Evolutionary conservation across 2,113 vertebrate genomes (phyloP), one percentile per base, ranked within the genome.

Genomic region (Rhodinocichla rosea): DNA sequence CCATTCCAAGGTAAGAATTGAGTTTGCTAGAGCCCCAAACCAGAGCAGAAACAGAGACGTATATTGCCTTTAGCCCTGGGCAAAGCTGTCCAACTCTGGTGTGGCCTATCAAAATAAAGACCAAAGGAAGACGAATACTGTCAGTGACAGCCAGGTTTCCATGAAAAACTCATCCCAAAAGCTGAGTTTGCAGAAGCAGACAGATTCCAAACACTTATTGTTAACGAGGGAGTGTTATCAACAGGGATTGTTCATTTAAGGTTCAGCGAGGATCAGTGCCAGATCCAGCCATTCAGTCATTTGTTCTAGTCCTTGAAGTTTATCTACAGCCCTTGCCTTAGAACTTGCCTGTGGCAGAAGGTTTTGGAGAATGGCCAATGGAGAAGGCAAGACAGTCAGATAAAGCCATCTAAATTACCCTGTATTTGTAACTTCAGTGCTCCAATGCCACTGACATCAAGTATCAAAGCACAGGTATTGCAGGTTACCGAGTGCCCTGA

Each of bases 41-140:
- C 9, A 6, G 14, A 45, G 14, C 9, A 49, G 11, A 75, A 30
- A 33, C 24, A 55, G 16, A 42, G 0, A 0, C 3, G 2, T 47
- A 7, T 73, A 35, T 52, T 77, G 28, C 8, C 32, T 83, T 76
- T 53, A 56, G 33, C 14, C 15, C 12, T 30, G 15, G 18, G 17
- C 15, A 79, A 88, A 80, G 13, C 7, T 73, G 30, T 60, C 14
- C 1, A 33, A 33, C 7, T 68, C 35, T 64, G 13, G 2, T 85
- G n/a, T 70, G 24, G 7, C 19, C 20, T 83, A 16, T 12, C 10
- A 32, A 75, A 78, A 65, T 57, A 16, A 45, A 73, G 12, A 42
- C 11, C 8, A n/a, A 50, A 76, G 20, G 5, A n/a, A 89, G 15
- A 79, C 7, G 2, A 63, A 64, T 73, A 26, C 3, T 55, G 23